These are phyloP conservation scores for Drosophila repleta DNA, from an alignment of 1,140 invertebrate species.

Conservation along the genomic window DNA sequence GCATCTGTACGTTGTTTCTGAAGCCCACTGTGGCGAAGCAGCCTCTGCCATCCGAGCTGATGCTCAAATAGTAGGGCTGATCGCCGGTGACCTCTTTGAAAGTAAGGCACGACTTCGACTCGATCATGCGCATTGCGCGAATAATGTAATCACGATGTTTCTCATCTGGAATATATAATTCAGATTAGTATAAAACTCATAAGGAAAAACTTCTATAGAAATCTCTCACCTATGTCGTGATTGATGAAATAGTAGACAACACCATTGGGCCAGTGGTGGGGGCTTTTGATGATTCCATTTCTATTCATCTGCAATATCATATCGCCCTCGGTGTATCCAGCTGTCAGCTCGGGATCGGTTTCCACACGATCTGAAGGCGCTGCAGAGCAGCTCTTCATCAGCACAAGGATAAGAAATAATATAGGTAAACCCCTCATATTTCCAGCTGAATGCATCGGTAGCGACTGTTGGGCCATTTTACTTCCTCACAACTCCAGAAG, in stretches of 20 bases:
- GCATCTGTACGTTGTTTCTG: conserved; percentile 84
- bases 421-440: conserved; percentile 19
- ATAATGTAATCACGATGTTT: conserved; percentile 62
- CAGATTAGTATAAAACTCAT: background rate
- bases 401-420: background rate
- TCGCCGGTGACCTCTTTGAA: conserved; percentile 62
- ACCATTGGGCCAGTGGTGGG: conserved; percentile 87
- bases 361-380: conserved; percentile 46
- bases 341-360: conserved; percentile 64
- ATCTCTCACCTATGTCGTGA: conserved; percentile 51
- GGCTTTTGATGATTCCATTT: conserved; percentile 86
- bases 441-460: background rate
- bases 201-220: background rate
- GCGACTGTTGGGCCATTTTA: conserved; percentile 4
- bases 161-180: conserved; percentile 35
- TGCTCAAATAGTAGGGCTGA: conserved; percentile 58
- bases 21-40: conserved; percentile 85
- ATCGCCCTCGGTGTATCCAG: conserved; percentile 70
- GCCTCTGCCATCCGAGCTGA: conserved; percentile 72
- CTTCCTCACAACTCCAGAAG: background rate
- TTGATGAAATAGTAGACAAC: conserved; percentile 87
- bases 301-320: conserved; percentile 46
- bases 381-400: conserved; percentile 13
- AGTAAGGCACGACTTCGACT: conserved; percentile 55
- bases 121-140: conserved; percentile 60